phyloP scores from a whole-genome alignment of 1,140 invertebrate genomes.

The Bombus consobrinus region DNA sequence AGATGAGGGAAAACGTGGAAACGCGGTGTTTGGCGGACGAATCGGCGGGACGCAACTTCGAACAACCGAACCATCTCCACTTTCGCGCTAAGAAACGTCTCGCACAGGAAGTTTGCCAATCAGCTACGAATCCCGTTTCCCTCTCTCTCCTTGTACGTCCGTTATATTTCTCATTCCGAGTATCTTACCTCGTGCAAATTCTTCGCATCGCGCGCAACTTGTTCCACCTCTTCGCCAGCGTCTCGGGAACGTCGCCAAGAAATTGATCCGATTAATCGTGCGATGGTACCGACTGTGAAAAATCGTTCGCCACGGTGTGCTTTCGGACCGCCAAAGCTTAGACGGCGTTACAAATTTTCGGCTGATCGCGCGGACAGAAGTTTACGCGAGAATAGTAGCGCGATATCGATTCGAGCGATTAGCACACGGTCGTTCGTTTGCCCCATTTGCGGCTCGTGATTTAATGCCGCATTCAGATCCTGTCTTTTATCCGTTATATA shows the following conservation, averaged over 20 bases:
- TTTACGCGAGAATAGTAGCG: constrained; percentile 14
- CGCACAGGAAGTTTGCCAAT: constrained; percentile 35
- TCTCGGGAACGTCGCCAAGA: neutral
- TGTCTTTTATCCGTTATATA: neutral
- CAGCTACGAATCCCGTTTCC: constrained; percentile 41
- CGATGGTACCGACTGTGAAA: too few species aligned
- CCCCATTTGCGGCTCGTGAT: neutral
- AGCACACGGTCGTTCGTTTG: constrained; percentile 16
- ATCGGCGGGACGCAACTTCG: constrained; percentile 22
- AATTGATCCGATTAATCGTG: neutral
- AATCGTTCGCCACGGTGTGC: too few species aligned
- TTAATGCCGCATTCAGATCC: constrained; percentile 4
- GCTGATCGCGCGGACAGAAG: constrained; percentile 10
- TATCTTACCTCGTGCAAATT: too few species aligned
- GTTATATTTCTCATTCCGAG: neutral
- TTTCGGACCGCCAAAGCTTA: neutral
- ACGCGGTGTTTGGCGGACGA: neutral
- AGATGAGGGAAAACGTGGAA: neutral
- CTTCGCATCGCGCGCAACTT: too few species aligned
- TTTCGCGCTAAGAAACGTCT: constrained; percentile 44
- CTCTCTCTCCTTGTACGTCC: too few species aligned
- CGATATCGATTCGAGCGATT: constrained; percentile 39
- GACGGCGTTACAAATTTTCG: neutral
- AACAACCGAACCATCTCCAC: constrained; percentile 27
- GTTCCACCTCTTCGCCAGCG: neutral